Evolutionary conservation across 2,888 invertebrate species (phyloP), one percentile per base, ranked within the genome.

Genomic region (Bhutanitis thaidina): DNA sequence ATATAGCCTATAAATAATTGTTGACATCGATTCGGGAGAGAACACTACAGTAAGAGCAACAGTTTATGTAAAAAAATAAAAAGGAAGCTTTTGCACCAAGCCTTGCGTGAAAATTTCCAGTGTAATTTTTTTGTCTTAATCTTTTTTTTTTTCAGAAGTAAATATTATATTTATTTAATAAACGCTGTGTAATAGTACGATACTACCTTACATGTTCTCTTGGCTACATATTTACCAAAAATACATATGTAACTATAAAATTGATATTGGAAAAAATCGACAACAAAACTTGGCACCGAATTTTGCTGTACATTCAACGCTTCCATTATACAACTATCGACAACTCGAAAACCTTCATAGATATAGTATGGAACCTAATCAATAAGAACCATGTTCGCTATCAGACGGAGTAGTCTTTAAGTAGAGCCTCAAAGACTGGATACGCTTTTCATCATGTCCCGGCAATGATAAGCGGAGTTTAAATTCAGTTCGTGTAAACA

Each of bases 401-500:
- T 35, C 16, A 9, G 25, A 25, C 27, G 29, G 8, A 27, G 36
- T 29, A 41, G 29, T 44, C 32, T 39, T 44, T 35, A 32, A 39
- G 39, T 38, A 34, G 7, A n/a, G 9, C n/a, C 12, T 43, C 27
- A 34, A 49, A 48, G 27, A 20, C 35, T 12, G 27, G 41, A 49
- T 36, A 15, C 36, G 34, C 38, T 39, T 50, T 50, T 35, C 34
- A 39, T 34, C 34, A 38, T 39, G 62, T 69, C 59, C 50, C 32
- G 37, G 35, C 40, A 35, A 67, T 65, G 66, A 63, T 56, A 69
- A 69, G 62, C 61, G 61, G 61, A 61, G 61, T 67, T 74, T 60
- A 60, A 71, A 74, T 68, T 64, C 62, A 54, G 60, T 60, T 59
- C 59, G 60, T 65, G 69, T 71, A 69, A 63, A 60, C 61, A 65